Evolutionary conservation across 2,888 invertebrate species (phyloP).

Genomic region (Stegophylla sp.): DNA sequence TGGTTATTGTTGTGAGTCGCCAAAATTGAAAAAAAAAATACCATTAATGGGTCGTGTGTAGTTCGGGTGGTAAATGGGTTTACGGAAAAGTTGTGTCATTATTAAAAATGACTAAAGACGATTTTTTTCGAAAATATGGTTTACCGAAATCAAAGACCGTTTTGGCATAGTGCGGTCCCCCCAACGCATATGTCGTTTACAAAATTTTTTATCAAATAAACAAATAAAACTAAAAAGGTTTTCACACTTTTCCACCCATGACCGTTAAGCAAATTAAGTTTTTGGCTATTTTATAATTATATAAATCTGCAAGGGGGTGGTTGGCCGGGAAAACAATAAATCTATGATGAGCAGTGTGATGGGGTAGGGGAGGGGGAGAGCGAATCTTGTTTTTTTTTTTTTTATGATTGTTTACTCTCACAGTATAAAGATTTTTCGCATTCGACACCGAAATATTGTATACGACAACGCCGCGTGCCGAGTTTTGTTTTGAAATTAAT

Average conservation of each 20-base stretch:
- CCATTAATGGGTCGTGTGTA: too few species aligned
- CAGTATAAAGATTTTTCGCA: neutral
- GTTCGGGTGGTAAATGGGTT: neutral
- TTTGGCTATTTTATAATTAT: neutral
- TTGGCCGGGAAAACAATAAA: neutral
- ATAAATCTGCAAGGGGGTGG: neutral
- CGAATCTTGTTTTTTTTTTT: neutral
- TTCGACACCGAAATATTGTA: neutral
- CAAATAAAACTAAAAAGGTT: too few species aligned
- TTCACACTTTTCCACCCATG: too few species aligned
- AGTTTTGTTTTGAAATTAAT: neutral
- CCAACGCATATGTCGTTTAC: slow-evolving; percentile 2
- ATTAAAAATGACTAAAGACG: neutral
- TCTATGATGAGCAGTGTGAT: too few species aligned
- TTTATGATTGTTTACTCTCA: slow-evolving; percentile 19
- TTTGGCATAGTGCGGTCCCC: neutral
- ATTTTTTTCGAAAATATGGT: neutral
- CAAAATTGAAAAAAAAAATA: too few species aligned
- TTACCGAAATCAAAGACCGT: slow-evolving; percentile 3
- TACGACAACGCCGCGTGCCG: neutral
- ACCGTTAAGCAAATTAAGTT: too few species aligned
- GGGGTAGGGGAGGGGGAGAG: neutral
- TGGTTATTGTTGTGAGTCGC: too few species aligned
- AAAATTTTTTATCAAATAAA: too few species aligned
- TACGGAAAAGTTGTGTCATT: neutral